These are phyloP conservation scores for Dolichomitus sp. DNA, from an alignment of 2,888 invertebrate genomes.

Conservation along the genomic window DNA sequence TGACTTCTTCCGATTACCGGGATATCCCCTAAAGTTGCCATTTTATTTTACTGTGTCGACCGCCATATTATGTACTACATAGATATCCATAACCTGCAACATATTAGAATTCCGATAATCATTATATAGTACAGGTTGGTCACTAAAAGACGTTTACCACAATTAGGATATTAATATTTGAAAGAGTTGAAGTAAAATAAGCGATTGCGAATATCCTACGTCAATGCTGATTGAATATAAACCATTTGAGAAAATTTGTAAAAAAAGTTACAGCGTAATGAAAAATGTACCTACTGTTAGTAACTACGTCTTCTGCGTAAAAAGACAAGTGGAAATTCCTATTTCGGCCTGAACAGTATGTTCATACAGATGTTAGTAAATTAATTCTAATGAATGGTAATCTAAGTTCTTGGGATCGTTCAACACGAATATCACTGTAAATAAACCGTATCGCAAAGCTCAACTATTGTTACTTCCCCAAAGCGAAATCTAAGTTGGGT, in stretches of 20 bases:
- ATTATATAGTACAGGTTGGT: background rate
- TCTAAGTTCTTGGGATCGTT: background rate
- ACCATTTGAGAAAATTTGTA: too few species aligned
- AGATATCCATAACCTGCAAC: background rate
- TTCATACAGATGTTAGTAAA: background rate
- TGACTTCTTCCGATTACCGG: constrained; percentile 23
- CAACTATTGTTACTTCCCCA: background rate
- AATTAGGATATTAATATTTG: too few species aligned
- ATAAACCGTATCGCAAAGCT: background rate
- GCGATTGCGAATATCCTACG: too few species aligned
- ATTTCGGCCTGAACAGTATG: too few species aligned
- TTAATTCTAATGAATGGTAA: background rate
- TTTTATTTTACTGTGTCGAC: background rate
- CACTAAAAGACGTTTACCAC: too few species aligned
- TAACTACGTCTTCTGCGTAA: too few species aligned
- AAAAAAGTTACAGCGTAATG: too few species aligned
- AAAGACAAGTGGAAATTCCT: too few species aligned
- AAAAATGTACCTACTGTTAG: too few species aligned
- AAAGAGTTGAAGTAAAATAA: too few species aligned
- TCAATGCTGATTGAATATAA: too few species aligned
- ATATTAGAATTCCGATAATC: background rate
- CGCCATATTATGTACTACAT: background rate
- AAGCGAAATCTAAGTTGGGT: constrained; percentile 2
- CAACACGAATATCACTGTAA: background rate
- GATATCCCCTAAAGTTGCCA: background rate